phyloP scores from a whole-genome alignment of 2,113 vertebrate species.

The Orycteropus afer region DNA sequence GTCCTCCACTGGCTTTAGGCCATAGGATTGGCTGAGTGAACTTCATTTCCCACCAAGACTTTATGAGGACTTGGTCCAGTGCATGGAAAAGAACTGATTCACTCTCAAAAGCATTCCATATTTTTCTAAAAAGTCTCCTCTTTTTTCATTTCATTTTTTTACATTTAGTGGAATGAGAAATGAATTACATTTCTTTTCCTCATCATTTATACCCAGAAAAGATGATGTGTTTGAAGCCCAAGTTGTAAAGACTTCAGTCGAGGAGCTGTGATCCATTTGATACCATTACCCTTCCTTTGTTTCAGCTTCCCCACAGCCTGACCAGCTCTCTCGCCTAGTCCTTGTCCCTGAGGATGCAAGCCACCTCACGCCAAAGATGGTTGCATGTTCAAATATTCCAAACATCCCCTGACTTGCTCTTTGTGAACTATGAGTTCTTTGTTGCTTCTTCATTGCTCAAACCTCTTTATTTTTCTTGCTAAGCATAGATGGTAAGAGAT shows the following conservation, averaged over 20 bases:
- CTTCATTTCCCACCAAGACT: slow-evolving; percentile 43
- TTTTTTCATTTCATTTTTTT: not conserved
- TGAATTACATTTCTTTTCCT: slow-evolving; percentile 40
- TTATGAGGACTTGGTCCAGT: slow-evolving; percentile 2
- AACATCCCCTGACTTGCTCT: slow-evolving; percentile 35
- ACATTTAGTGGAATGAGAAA: slow-evolving; percentile 8
- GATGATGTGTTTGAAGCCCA: not conserved
- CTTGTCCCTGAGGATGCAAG: not conserved
- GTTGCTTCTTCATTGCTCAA: slow-evolving; percentile 60
- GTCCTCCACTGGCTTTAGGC: not conserved
- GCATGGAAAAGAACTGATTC: slow-evolving; percentile 2
- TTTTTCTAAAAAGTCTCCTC: slow-evolving; percentile 20
- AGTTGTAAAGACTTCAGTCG: not conserved
- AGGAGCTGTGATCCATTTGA: not conserved
- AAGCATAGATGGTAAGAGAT: slow-evolving; percentile 56
- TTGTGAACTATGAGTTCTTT: slow-evolving; percentile 52
- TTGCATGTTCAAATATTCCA: slow-evolving; percentile 40
- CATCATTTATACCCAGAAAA: not conserved
- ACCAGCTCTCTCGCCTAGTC: not conserved
- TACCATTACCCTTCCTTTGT: not conserved
- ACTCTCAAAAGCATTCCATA: not conserved
- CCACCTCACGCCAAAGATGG: not conserved
- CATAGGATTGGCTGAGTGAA: not conserved
- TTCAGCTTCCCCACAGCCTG: not conserved
- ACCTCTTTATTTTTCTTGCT: slow-evolving; percentile 65